Evolutionary conservation across 2,888 invertebrate species (phyloP).

Genomic region (Noctuana brunneofusca): DNA sequence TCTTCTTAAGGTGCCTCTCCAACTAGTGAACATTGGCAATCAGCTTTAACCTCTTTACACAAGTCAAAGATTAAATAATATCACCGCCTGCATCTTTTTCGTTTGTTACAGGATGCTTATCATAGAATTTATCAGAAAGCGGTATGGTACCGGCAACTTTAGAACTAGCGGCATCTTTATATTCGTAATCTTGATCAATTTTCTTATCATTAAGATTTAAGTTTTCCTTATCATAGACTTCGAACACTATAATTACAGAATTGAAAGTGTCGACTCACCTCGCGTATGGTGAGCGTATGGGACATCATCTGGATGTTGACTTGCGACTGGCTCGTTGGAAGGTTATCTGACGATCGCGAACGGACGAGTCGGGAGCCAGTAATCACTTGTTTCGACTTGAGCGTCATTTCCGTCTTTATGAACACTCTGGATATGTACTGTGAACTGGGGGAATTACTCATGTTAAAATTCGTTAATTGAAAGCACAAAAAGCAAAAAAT

Average conservation of each 20-base stretch:
- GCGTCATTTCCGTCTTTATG: slow-evolving; percentile 96
- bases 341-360: slow-evolving; percentile 94
- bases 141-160: not conserved
- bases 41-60: not conserved
- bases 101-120: slow-evolving; percentile 76
- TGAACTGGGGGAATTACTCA: slow-evolving; percentile 83
- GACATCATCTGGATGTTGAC: slow-evolving; percentile 98
- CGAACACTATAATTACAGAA: not conserved
- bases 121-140: not conserved
- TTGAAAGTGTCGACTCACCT: slow-evolving; percentile 84
- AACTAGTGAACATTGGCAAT: too few species aligned
- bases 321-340: slow-evolving; percentile 95
- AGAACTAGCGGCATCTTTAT: not conserved
- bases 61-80: not conserved
- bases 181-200: not conserved
- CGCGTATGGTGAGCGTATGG: slow-evolving; percentile 95
- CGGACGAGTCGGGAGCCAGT: slow-evolving; percentile 90
- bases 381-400: slow-evolving; percentile 93
- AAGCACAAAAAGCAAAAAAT: too few species aligned
- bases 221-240: not conserved
- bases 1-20: too few species aligned
- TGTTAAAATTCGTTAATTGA: not conserved
- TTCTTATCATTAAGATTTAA: slow-evolving; percentile 4
- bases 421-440: slow-evolving; percentile 96
- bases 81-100: slow-evolving; percentile 78